Percentiles rank a stretch among this genome's conserved stretches.
Evolutionary conservation across 2,113 vertebrate species (phyloP).

Genomic region (Gallinago jamesoni): DNA sequence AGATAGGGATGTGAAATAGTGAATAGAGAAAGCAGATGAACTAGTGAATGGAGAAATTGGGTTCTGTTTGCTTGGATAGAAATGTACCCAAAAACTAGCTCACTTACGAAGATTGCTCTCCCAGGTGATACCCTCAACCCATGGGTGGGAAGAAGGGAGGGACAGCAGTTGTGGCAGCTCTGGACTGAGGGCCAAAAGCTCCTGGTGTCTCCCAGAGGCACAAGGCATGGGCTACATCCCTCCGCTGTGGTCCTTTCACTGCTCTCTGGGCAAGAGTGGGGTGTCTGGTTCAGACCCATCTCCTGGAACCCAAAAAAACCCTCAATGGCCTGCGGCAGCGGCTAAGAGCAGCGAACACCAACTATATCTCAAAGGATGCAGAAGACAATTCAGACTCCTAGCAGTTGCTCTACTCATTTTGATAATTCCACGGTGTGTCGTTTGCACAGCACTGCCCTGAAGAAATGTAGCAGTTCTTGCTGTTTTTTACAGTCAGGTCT

Average conservation of each 20-base stretch:
- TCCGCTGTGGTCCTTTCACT: not conserved
- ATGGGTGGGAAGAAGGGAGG: not conserved
- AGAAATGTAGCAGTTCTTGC: not conserved
- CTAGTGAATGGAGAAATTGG: not conserved
- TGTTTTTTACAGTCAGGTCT: slow-evolving; percentile 15
- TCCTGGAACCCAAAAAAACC: not conserved
- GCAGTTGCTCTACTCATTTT: not conserved
- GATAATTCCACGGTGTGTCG: not conserved
- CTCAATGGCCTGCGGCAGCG: not conserved
- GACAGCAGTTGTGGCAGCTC: not conserved
- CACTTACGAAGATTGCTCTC: not conserved
- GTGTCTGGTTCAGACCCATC: not conserved
- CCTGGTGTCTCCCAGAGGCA: not conserved
- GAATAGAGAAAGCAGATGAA: not conserved
- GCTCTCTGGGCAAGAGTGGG: accelerated
- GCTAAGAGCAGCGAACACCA: not conserved
- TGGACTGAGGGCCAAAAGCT: not conserved
- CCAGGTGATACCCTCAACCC: not conserved
- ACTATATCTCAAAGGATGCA: not conserved
- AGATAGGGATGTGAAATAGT: not conserved
- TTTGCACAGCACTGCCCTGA: not conserved
- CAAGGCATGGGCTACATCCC: accelerated
- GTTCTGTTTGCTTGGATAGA: not conserved
- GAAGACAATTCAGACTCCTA: not conserved
- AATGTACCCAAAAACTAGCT: not conserved